Evolutionary conservation across 2,113 vertebrate species (phyloP).

Genomic region (Thermophis baileyi): DNA sequence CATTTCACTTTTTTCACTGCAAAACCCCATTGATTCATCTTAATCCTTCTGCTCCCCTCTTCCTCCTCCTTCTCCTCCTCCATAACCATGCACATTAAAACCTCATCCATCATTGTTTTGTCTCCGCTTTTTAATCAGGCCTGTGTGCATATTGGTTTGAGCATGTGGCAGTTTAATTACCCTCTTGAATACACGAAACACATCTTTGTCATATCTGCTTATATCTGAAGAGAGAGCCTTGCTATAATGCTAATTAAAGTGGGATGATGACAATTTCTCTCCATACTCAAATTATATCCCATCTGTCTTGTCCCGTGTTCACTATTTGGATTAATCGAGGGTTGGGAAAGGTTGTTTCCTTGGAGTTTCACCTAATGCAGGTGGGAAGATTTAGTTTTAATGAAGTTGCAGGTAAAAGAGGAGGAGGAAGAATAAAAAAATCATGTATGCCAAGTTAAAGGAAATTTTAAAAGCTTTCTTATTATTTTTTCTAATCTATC

Average conservation of each 20-base stretch:
- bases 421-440: background rate
- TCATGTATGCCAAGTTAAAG: background rate
- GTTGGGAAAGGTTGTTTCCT: slow-evolving; percentile 55
- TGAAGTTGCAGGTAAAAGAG: slow-evolving; percentile 25
- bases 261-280: slow-evolving; percentile 63
- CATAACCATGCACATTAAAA: slow-evolving; percentile 52
- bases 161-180: slow-evolving; percentile 71
- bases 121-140: slow-evolving; percentile 65
- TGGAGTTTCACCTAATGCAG: slow-evolving; percentile 56
- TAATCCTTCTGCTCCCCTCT: slow-evolving; percentile 13
- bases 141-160: slow-evolving; percentile 68
- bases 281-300: slow-evolving; percentile 60
- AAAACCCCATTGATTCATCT: slow-evolving; percentile 43
- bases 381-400: slow-evolving; percentile 53
- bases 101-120: slow-evolving; percentile 66
- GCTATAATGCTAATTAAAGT: slow-evolving; percentile 69
- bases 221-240: slow-evolving; percentile 62
- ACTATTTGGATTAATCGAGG: slow-evolving; percentile 64
- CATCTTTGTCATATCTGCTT: slow-evolving; percentile 71
- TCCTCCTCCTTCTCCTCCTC: slow-evolving; percentile 7
- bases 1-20: background rate
- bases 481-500: slow-evolving; percentile 19
- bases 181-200: slow-evolving; percentile 68
- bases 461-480: background rate
- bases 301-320: slow-evolving; percentile 61